Percentiles rank a stretch among this genome's conserved stretches.
These are phyloP conservation scores for Cliona cf. orientalis DNA, from an alignment of 37 sponge, comb jelly and placozoan species.

Conservation along the genomic window DNA sequence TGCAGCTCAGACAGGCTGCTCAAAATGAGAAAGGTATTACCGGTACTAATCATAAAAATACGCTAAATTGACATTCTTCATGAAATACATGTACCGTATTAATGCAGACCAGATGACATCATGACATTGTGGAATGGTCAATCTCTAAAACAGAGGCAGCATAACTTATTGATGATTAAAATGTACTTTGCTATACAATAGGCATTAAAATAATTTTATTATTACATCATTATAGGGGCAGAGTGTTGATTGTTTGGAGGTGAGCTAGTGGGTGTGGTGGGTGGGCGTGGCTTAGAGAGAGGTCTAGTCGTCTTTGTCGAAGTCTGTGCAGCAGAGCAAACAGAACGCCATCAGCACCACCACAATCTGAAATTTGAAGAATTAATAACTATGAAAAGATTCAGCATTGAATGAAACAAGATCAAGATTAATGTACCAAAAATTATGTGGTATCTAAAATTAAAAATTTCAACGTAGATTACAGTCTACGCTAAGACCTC, in stretches of 20 bases:
- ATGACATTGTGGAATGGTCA: background rate
- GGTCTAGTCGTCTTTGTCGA: conserved; percentile 9
- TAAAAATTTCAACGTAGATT: background rate
- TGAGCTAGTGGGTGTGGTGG: background rate
- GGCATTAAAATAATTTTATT: background rate
- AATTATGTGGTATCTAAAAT: background rate
- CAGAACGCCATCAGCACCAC: conserved; percentile 75
- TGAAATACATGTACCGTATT: too few relatives aligned
- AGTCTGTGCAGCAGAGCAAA: conserved; percentile 65
- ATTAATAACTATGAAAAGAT: background rate
- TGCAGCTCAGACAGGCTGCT: too few relatives aligned
- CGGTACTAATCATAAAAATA: too few relatives aligned
- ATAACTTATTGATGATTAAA: background rate
- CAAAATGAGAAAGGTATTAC: too few relatives aligned
- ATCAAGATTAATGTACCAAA: too few relatives aligned
- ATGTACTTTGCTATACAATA: background rate
- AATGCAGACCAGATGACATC: too few relatives aligned
- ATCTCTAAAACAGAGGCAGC: background rate
- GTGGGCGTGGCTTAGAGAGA: background rate
- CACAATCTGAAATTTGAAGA: conserved; percentile 39
- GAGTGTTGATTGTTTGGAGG: background rate
- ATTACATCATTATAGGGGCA: background rate
- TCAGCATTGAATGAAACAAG: too few relatives aligned
- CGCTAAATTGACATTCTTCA: too few relatives aligned
- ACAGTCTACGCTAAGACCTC: too few relatives aligned